Evolutionary conservation across 2,888 invertebrate genomes (phyloP), one percentile per base, ranked within the genome.

Genomic region (Helleia helle): DNA sequence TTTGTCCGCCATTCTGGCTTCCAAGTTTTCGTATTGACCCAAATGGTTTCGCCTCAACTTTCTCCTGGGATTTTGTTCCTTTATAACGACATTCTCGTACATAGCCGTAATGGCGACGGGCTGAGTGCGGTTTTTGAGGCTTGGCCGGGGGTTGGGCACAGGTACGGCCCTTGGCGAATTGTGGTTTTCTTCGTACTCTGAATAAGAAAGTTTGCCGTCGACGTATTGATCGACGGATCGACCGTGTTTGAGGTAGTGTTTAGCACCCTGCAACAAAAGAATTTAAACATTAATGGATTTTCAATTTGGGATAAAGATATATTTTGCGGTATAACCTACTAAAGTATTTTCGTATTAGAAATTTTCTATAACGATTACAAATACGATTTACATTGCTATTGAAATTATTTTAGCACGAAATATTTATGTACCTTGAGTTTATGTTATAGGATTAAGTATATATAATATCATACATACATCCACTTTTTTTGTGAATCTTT

Each of bases 221-320:
- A 92, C 91, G 86, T 92, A 93, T 58, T 92, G 92, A 70, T 93
- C 92, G 51, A 91, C 89, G 50, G 91, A 92, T 39, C 91, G 87
- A 28, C 91, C 91, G 73, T 91, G 91, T 54, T 89, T 86, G 59
- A 92, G 77, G 76, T 87, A 86, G 52, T 80, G 75, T 67, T 85
- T 86, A 52, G 75, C 66, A 60, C 88, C 71, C 84, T 84, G 77
- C 12, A 79, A 81, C 77, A 77, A 80, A 50, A 40, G 54, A 14
- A 41, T 40, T 5, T 8, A 11, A 4, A 25, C 22, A 17, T 39
- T 14, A 27, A 17, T 5, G n/a, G n/a, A n/a, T n/a, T n/a, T n/a
- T n/a, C n/a, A n/a, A n/a, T n/a, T n/a, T n/a, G n/a, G n/a, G n/a
- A n/a, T n/a, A n/a, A n/a, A n/a, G n/a, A n/a, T n/a, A n/a, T n/a